Percentiles rank a stretch among this genome's conserved stretches.
Conservation (phyloP, 64 coral and sea anemone species). For the Dendrophyllia cribrosa region DNA sequence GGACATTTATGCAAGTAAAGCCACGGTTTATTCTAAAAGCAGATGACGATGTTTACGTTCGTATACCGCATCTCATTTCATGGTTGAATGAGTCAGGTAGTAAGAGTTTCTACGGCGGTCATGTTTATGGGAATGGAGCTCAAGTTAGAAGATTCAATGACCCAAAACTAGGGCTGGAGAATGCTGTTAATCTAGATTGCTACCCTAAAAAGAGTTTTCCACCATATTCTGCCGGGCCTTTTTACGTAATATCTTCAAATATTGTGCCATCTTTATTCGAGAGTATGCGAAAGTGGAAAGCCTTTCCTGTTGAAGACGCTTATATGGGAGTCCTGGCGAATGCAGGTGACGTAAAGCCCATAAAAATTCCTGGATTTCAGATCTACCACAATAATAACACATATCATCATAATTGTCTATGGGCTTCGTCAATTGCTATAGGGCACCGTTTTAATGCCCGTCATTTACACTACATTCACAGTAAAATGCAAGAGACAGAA, state of each 20-base stretch:
- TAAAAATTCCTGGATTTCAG: background rate
- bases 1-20: background rate
- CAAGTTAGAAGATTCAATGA: background rate
- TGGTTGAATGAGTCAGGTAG: background rate
- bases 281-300: background rate
- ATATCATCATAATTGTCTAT: background rate
- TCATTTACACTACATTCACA: background rate
- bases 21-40: background rate
- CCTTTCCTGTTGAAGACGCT: background rate
- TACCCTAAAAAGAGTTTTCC: background rate
- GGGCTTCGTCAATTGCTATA: background rate
- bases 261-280: background rate
- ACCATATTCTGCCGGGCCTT: background rate
- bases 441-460: background rate
- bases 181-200: background rate
- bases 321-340: background rate
- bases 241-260: background rate
- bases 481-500: background rate
- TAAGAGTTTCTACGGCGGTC: background rate
- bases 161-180: background rate
- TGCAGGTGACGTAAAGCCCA: background rate
- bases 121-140: background rate
- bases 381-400: background rate
- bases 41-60: conserved; percentile 1
- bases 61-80: background rate